Base-by-base conservation (phyloP, 2,797 vertebrate species). In the Syngnathus acus region DNA sequence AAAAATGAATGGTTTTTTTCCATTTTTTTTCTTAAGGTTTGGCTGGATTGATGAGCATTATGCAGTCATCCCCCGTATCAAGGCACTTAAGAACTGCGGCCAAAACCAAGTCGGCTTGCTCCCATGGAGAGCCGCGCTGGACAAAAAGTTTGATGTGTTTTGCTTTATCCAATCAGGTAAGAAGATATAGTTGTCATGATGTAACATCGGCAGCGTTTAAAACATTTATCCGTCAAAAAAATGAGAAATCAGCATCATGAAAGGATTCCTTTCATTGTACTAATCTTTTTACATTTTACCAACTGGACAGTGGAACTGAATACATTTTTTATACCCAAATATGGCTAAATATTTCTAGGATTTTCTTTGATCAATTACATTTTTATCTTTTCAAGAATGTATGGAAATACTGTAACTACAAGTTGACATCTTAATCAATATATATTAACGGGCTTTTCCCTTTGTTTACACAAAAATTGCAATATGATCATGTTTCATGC, bases 41-140 rank as follows among this genome's bases (percentile, higher is more conserved):
- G 91, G 91, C 10, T 92, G 91, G 91, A 71, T 85, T 5, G 90
- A 92, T 76, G 91, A 92, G 70, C 85, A 92, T 73, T 78, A 90
- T 4, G 86, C 68, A 3, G 85, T 93, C n/a, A 48, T 92, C 77
- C 90, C 91, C 19, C 86, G 92, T 14, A 78, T 83, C n/a, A 71
- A 65, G 0, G 40, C 81, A 1, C 76, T 80, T 7, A 0, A 1
- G 0, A 66, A 2, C 0, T 93, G 92, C 66, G 92, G 91, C 26
- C 0, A 69, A 16, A 89, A 82, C 23, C 11, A 5, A 3, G 85
- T 48, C 0, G 91, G 92, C 9, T 38, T 92, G 71, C 74, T 91
- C 50, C 9, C 14, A 9, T 92, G 92, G 91, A 66, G 91, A 73
- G 60, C 76, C 0, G 0, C 39, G 0, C 78, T 89, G 26, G 72